Evolutionary conservation across 2,888 invertebrate genomes (phyloP).

Genomic region (Acanthosepion lycidas): DNA sequence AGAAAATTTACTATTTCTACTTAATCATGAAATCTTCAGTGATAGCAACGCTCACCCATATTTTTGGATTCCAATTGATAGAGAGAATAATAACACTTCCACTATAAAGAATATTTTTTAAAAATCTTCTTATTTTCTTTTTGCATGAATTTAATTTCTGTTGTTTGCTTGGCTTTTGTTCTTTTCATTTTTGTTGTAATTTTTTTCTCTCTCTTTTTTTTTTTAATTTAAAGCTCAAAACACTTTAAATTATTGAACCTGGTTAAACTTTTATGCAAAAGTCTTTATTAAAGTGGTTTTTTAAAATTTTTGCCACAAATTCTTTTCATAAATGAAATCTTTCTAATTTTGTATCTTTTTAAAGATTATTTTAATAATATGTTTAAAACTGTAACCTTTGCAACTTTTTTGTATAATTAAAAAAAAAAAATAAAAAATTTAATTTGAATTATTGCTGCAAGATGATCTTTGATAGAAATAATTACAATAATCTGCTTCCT

Average conservation of each 20-base stretch:
- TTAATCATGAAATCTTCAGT: background rate
- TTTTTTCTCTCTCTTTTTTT: too few relatives aligned
- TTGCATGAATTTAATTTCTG: conserved; percentile 1
- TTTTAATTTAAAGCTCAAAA: too few relatives aligned
- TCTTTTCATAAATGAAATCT: background rate
- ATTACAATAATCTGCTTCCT: too few relatives aligned
- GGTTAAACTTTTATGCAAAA: background rate
- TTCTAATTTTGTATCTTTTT: background rate
- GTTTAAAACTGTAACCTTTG: too few relatives aligned
- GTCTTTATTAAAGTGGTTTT: background rate
- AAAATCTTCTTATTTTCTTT: background rate
- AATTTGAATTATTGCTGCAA: too few relatives aligned
- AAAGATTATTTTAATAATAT: background rate
- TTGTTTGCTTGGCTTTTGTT: conserved; percentile 33
- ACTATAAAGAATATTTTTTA: background rate
- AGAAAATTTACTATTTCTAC: too few relatives aligned
- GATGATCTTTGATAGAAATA: too few relatives aligned
- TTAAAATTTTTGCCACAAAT: background rate
- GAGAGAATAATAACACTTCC: background rate
- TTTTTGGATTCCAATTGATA: background rate
- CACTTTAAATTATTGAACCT: background rate
- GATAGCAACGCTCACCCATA: background rate
- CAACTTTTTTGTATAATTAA: too few relatives aligned
- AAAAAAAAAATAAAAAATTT: too few relatives aligned
- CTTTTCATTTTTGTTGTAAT: background rate